These are phyloP conservation scores for Oscheius sp. DNA, from an alignment of 2,888 invertebrate species.

Conservation along the genomic window DNA sequence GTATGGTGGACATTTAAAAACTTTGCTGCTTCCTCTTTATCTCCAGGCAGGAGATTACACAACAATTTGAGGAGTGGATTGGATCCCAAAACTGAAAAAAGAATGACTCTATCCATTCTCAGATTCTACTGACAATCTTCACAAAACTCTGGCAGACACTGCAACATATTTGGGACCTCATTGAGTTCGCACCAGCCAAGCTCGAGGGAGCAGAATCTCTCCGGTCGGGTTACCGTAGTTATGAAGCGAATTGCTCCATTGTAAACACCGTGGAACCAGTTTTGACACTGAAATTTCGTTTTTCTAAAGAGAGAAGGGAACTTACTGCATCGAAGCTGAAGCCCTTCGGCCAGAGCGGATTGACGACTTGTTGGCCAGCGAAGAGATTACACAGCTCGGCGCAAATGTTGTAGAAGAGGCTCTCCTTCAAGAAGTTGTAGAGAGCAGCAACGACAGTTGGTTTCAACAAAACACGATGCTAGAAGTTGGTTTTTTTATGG, in stretches of 20 bases:
- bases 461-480: slow-evolving; percentile 40
- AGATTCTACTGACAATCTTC: slow-evolving; percentile 42
- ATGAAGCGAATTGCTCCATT: slow-evolving; percentile 36
- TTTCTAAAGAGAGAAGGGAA: not conserved
- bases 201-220: slow-evolving; percentile 48
- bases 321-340: slow-evolving; percentile 41
- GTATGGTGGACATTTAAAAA: slow-evolving; percentile 44
- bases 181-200: slow-evolving; percentile 56
- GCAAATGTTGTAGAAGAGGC: slow-evolving; percentile 48
- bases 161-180: slow-evolving; percentile 52
- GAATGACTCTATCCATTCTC: not conserved
- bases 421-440: slow-evolving; percentile 36
- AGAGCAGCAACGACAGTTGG: slow-evolving; percentile 27
- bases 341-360: slow-evolving; percentile 35
- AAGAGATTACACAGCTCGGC: slow-evolving; percentile 43
- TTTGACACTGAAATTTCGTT: slow-evolving; percentile 38
- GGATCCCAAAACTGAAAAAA: slow-evolving; percentile 39
- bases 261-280: slow-evolving; percentile 34
- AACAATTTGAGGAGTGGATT: slow-evolving; percentile 44
- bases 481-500: too few relatives aligned
- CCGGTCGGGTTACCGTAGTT: slow-evolving; percentile 40
- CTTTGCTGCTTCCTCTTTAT: slow-evolving; percentile 39
- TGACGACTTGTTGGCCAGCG: not conserved
- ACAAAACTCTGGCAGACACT: slow-evolving; percentile 54
- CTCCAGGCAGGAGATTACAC: slow-evolving; percentile 44